Evolutionary conservation across 2,797 vertebrate genomes (phyloP).

Genomic region (Margarornis squamiger): DNA sequence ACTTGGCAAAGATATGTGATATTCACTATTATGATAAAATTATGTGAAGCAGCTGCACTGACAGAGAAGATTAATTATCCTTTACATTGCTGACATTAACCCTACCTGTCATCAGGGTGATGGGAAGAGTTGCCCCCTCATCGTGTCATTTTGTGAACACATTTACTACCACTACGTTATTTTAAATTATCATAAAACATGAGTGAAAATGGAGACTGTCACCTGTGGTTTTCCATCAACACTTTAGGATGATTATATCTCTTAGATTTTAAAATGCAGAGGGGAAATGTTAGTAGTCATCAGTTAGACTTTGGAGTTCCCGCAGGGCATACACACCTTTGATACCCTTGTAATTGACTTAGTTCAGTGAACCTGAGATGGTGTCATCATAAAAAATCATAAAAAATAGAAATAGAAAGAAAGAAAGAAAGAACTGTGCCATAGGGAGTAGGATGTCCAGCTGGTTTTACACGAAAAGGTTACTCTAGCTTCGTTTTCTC

Average conservation of each 20-base stretch:
- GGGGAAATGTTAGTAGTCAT: neutral
- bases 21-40: conserved; percentile 56
- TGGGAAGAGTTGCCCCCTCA: neutral
- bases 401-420: neutral
- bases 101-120: conserved; percentile 14
- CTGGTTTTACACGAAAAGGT: neutral
- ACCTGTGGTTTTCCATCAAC: conserved; percentile 4
- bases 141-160: neutral
- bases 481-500: neutral
- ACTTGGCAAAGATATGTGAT: conserved; percentile 23
- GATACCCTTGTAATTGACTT: neutral
- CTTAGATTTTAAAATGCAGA: neutral
- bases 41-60: conserved; percentile 64
- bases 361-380: neutral
- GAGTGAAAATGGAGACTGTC: neutral
- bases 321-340: neutral
- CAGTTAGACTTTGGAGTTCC: neutral
- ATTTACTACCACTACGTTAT: neutral
- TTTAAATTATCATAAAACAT: conserved; percentile 17
- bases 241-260: neutral
- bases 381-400: neutral
- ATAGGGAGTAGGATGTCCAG: neutral
- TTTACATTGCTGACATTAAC: conserved; percentile 53
- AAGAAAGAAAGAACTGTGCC: neutral
- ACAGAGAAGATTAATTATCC: conserved; percentile 67